Evolutionary conservation across 1,140 invertebrate genomes (phyloP).

Genomic region (Muscidifurax raptorellus): DNA sequence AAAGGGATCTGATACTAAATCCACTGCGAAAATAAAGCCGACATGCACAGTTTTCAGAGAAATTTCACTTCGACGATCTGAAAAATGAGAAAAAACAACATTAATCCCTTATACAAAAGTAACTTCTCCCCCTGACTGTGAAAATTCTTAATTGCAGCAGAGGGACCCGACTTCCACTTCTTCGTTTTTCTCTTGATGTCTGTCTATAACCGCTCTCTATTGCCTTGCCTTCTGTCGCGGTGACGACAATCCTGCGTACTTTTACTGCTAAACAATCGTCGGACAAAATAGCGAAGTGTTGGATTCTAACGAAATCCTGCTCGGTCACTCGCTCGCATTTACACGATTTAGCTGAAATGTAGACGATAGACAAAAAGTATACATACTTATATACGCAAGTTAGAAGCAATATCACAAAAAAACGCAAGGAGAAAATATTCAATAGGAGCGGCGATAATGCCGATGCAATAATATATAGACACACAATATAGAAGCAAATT

Average conservation of each 20-base stretch:
- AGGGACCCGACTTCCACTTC: constrained; percentile 68
- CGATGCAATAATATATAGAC: background rate
- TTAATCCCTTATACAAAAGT: background rate
- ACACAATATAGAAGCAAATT: background rate
- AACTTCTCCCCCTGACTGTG: constrained; percentile 22
- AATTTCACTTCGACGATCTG: constrained; percentile 46
- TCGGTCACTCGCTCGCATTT: background rate
- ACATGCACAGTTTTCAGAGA: constrained; percentile 25
- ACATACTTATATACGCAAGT: constrained; percentile 1
- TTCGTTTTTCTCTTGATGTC: constrained; percentile 70
- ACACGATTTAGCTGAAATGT: background rate
- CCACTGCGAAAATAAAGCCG: background rate
- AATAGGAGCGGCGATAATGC: constrained; percentile 17
- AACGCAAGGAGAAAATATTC: constrained; percentile 45
- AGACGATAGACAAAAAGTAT: background rate
- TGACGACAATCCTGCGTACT: constrained; percentile 64
- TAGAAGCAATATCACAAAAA: background rate
- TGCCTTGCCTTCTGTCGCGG: constrained; percentile 70
- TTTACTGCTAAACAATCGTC: constrained; percentile 62
- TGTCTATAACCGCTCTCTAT: constrained; percentile 71
- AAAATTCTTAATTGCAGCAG: constrained; percentile 68
- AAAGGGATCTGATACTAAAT: no score
- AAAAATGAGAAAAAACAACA: constrained; percentile 11
- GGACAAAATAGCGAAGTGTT: background rate
- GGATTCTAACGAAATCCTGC: background rate